Base-by-base conservation (phyloP, 2,113 vertebrate species). In the Psilopsiagon aurifrons region DNA sequence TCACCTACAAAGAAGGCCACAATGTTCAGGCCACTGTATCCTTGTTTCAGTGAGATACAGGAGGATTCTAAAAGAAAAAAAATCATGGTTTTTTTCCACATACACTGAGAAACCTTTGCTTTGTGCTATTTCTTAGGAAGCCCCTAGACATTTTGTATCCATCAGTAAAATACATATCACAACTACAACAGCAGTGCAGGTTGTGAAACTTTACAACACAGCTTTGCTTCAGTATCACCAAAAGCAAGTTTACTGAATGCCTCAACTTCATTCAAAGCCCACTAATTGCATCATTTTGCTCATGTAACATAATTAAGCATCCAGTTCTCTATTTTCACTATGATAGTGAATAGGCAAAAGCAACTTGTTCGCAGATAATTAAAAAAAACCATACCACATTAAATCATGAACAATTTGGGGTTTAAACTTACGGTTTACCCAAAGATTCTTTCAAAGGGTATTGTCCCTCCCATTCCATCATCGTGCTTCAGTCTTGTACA, bases 71-170 rank as follows among this genome's bases (percentile, higher is more conserved):
- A 1, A 37, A 29, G 4, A 75, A 20, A 33, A 75, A 49, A 64
- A 39, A 2, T 11, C 1, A 37, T 5, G 9, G 33, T 22, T 7
- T 33, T 59, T 79, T 64, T 68, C 22, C 22, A 28, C 1, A 0
- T 6, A 83, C 31, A 77, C 7, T 52, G 43, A 70, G 28, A 74
- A 92, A 55, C 9, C 33, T 46, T 41, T 37, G 23, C 23, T 43
- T 71, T 43, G 13, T 25, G 15, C 23, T 39, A 27, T 27, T 80
- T 77, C 41, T 86, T 54, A 25, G 10, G 2, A 76, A 66, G 12
- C 28, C 37, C 35, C 11, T 8, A 66, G 33, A 33, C 5, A 55
- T 74, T 80, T 80, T 57, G 43, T 6, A 33, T 9, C 5, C 5
- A 9, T 11, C 29, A 73, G 9, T 31, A 83, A 52, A 64, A 86